Conservation (phyloP, 2,113 vertebrate genomes). For the Melospiza georgiana region DNA sequence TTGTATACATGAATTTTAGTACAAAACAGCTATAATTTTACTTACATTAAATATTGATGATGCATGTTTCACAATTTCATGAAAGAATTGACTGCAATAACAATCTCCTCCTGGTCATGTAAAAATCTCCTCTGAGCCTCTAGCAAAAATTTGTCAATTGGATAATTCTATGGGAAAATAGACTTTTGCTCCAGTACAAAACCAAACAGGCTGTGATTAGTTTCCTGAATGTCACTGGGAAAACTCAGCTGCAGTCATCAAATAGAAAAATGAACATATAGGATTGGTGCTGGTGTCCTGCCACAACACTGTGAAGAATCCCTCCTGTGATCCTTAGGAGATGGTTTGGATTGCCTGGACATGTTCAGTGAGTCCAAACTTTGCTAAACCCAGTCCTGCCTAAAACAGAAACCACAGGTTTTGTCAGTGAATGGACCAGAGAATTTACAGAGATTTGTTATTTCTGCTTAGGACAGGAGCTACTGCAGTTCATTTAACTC, state of each 20-base stretch:
- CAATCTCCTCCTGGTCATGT: not conserved
- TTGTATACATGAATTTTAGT: conserved; percentile 6
- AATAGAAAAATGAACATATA: not conserved
- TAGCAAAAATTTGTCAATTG: not conserved
- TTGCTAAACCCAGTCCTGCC: not conserved
- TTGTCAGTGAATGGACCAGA: not conserved
- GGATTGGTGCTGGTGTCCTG: not conserved
- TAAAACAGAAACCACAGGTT: not conserved
- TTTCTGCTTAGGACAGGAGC: not conserved
- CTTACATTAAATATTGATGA: conserved; percentile 44
- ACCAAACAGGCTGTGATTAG: not conserved
- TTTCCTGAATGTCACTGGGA: not conserved
- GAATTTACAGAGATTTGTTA: not conserved
- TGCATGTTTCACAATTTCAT: not conserved
- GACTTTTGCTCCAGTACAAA: not conserved
- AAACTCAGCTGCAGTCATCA: not conserved
- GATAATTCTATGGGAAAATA: not conserved
- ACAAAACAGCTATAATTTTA: conserved; percentile 29
- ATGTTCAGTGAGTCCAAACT: not conserved
- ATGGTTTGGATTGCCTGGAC: not conserved
- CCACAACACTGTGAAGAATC: not conserved
- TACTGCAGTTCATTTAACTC: not conserved
- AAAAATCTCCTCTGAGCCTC: not conserved
- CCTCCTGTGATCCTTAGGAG: not conserved
- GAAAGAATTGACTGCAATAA: conserved; percentile 4